Base-by-base conservation (phyloP, 2,113 vertebrate species). In the Perccottus glenii region DNA sequence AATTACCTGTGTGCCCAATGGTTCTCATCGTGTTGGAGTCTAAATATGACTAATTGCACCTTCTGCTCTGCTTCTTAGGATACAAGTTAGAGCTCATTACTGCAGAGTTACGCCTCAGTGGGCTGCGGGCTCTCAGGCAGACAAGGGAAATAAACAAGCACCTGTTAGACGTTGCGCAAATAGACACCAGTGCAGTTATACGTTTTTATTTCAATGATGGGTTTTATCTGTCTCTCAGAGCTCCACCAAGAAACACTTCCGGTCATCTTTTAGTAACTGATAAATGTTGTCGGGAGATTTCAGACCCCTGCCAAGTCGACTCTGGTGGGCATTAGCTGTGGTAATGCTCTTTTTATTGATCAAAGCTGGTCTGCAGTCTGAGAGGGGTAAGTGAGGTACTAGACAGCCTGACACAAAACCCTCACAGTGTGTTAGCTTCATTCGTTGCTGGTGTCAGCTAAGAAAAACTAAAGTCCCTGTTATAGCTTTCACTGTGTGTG, bases 11-110 rank as follows among this genome's bases (percentile, higher is more conserved):
- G 56, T 14, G 61, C 56, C 66, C 74, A 58, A 69, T 51, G 33
- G 64, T 38, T 49, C 27, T 66, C 32, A 0, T 27, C 19, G 4
- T 59, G 80, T 68, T 14, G 53, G 44, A 65, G 80, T 52, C 81
- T 84, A 85, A 87, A 88, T 80, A 60, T 74, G 72, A 86, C 87
- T 88, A 90, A 88, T 85, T 79, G 65, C 46, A 51, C 83, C 75
- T 65, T 77, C 84, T 87, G 88, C 75, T 83, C 63, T 57, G 74
- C 78, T 58, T 75, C 73, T 85, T 50, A 79, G 64, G 69, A 83
- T 75, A 67, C 80, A 81, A 81, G 83, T 85, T 82, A 77, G 36
- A 88, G 73, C 83, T 88, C 84, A 87, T 88, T 88, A 89, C 51
- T 5, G 11, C 55, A 70, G 64, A 67, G 84, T 83, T 85, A 60